Percentiles rank a stretch among this genome's conserved stretches.
Evolutionary conservation across 2,113 vertebrate species (phyloP).

Genomic region (Perca flavescens): DNA sequence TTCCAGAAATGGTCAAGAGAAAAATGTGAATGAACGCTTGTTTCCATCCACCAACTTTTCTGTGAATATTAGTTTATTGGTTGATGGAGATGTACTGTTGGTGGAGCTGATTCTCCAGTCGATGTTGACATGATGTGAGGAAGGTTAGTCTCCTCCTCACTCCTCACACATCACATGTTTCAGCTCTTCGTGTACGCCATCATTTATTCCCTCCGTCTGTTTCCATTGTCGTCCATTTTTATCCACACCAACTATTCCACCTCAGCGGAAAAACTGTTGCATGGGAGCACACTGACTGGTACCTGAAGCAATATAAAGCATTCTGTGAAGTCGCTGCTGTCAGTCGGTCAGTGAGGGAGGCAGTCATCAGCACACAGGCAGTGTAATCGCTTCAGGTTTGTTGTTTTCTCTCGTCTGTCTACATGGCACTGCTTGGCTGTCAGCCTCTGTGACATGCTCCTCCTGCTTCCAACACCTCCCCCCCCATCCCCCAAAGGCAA

Average conservation of each 20-base stretch:
- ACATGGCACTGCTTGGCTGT: slow-evolving; percentile 5
- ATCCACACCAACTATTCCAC: not conserved
- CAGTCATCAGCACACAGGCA: not conserved
- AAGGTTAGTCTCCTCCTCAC: no score
- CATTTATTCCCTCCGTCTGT: not conserved
- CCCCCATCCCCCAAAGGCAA: not conserved
- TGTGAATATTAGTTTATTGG: not conserved
- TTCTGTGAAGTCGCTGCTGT: not conserved
- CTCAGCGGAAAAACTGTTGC: not conserved
- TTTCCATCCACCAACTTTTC: not conserved
- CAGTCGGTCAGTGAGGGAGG: slow-evolving; percentile 1
- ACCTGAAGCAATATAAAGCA: not conserved
- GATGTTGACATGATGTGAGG: no score
- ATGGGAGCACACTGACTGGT: not conserved
- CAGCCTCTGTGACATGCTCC: slow-evolving; percentile 43
- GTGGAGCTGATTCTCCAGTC: not conserved
- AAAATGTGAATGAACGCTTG: not conserved
- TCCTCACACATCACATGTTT: not conserved
- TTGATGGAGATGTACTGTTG: not conserved
- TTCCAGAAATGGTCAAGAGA: no score
- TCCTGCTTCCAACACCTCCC: not conserved
- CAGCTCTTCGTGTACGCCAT: not conserved
- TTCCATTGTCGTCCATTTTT: not conserved
- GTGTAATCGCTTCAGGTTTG: slow-evolving; percentile 42
- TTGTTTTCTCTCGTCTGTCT: slow-evolving; percentile 36